Evolutionary conservation across 2,888 invertebrate genomes (phyloP).

Genomic region (Trachelus iudaicus): DNA sequence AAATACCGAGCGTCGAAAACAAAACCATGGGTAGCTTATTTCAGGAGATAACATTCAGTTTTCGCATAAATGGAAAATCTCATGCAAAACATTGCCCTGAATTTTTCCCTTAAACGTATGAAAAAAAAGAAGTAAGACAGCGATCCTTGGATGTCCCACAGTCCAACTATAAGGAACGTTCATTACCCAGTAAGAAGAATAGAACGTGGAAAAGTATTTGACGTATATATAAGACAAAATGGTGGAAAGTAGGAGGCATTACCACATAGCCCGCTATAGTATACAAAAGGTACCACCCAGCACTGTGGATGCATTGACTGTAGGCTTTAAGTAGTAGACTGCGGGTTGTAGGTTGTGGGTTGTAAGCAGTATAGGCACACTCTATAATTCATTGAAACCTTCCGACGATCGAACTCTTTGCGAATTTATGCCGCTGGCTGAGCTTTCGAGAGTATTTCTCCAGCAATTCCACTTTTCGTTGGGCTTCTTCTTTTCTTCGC

Average conservation of each 20-base stretch:
- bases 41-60: background rate
- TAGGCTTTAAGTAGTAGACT: background rate
- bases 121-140: background rate
- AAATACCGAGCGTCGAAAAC: background rate
- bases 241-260: background rate
- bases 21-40: background rate
- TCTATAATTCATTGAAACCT: background rate
- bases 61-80: background rate
- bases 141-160: background rate
- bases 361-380: background rate
- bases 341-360: background rate
- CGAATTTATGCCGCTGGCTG: background rate
- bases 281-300: background rate
- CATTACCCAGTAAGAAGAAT: background rate
- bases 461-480: background rate
- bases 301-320: background rate
- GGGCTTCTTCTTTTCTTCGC: constrained; percentile 1
- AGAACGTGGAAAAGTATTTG: background rate
- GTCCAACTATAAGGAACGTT: background rate
- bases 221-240: background rate
- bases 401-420: background rate
- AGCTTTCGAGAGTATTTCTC: background rate
- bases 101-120: background rate
- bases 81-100: background rate
- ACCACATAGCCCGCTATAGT: background rate